Conservation (phyloP, 1,140 invertebrate species). For the Steinernema khuongi region DNA sequence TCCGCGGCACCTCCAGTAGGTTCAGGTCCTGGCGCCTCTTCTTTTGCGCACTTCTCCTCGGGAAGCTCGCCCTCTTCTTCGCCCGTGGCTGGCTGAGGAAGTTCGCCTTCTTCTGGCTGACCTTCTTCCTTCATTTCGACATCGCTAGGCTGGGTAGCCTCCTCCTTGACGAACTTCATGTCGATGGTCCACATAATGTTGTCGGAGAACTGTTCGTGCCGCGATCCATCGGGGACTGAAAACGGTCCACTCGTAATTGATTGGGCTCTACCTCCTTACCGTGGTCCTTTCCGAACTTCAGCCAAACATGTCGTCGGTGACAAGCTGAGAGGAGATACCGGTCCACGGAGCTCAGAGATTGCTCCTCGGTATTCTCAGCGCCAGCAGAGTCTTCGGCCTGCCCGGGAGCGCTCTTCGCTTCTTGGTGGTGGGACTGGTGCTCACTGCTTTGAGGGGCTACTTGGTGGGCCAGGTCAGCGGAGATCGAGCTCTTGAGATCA, state of each 20-base stretch:
- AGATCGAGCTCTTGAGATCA: background rate
- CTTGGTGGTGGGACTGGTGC: conserved; percentile 16
- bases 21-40: too few species aligned
- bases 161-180: conserved; percentile 22
- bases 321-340: conserved; percentile 20
- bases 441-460: background rate
- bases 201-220: conserved; percentile 41
- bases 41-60: too few species aligned
- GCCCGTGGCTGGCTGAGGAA: too few species aligned
- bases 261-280: background rate
- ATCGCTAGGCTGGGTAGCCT: conserved; percentile 19
- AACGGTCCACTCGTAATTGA: background rate
- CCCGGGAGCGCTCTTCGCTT: too few species aligned
- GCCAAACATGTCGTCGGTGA: conserved; percentile 21
- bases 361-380: background rate
- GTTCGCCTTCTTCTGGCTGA: background rate
- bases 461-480: background rate
- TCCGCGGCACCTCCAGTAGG: too few species aligned
- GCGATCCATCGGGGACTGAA: conserved; percentile 25
- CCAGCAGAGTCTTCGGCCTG: too few species aligned
- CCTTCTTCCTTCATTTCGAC: background rate
- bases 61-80: background rate
- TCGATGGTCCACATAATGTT: conserved; percentile 36
- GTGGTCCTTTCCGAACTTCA: conserved; percentile 18
- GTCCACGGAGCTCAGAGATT: background rate